Percentiles rank a stretch among this genome's conserved stretches.
These are phyloP conservation scores for Phasianus colchicus DNA, from an alignment of 2,113 vertebrate genomes.

Conservation along the genomic window DNA sequence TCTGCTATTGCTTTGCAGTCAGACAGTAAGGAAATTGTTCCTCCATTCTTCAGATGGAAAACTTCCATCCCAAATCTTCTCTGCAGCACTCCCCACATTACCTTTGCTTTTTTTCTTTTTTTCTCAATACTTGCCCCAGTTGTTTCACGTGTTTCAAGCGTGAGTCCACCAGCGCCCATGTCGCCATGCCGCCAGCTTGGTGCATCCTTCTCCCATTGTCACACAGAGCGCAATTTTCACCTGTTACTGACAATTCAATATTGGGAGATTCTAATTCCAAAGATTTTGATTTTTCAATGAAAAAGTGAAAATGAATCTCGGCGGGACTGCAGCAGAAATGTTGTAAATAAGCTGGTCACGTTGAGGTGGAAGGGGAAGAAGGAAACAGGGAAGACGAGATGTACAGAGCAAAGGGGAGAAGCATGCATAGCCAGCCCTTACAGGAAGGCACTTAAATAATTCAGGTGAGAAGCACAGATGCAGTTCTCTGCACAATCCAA, in stretches of 20 bases:
- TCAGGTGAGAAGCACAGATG: not conserved
- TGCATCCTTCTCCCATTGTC: constrained; percentile 41
- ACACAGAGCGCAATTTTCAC: constrained; percentile 80
- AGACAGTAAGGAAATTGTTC: not conserved
- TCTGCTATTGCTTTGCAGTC: not conserved
- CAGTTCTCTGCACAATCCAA: not conserved
- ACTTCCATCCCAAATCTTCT: not conserved
- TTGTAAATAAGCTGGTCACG: constrained; percentile 35
- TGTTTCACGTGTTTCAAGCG: not conserved
- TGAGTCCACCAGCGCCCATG: not conserved
- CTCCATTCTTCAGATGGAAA: not conserved
- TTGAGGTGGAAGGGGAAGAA: not conserved
- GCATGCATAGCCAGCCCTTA: not conserved
- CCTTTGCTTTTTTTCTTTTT: not conserved
- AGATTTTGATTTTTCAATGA: constrained; percentile 80
- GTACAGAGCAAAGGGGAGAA: not conserved
- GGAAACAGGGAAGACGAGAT: not conserved
- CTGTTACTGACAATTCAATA: constrained; percentile 81
- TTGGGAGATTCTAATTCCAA: constrained; percentile 74
- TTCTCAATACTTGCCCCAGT: not conserved
- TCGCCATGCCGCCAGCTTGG: not conserved
- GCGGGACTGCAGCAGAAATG: constrained; percentile 66
- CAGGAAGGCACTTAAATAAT: constrained; percentile 24
- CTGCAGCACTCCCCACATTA: not conserved
- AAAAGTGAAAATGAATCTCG: constrained; percentile 81